Base-by-base conservation (phyloP, 2,113 vertebrate species). In the Gymnocephalus cernua region DNA sequence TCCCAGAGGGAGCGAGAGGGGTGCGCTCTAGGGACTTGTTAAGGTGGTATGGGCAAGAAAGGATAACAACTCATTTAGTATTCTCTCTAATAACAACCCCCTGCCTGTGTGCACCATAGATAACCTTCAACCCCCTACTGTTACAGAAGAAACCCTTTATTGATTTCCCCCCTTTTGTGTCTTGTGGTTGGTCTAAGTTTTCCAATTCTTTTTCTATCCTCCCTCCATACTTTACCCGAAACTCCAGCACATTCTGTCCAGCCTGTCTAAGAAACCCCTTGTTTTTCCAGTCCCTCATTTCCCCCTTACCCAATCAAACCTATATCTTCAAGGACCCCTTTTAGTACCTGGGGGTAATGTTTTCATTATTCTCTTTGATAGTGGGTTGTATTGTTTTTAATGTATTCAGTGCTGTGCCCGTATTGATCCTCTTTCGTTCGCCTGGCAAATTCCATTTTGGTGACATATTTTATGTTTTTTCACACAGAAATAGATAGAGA, bases 21-120 rank as follows among this genome's bases (percentile, higher is more conserved):
- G 41, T 35, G 41, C 38, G 35, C 87, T 76, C 70, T 25, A 6
- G 92, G 91, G 87, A 85, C 90, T 93, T 89, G 86, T 92, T 94
- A 92, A 79, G 76, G 70, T 86, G 67, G 66, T 41, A 21, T 21
- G 44, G 27, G 51, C 9, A 27, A 58, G 61, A 86, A 66, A 67
- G 63, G 38, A 51, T 16, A 23, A 66, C 15, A 29, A 19, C 83
- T 89, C 78, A 90, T 95, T 76, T 77, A 67, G 23, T 86, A 94
- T 95, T 93, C 93, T 84, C 59, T 93, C 62, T 94, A 35, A 91
- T 93, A 71, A 82, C 63, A 73, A 23, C 2, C 23, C 67, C 19
- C 48, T 25, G 23, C 35, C 61, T 59, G 62, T 78, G 71, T 63
- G 19, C 59, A 67, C 44, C 44, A 47, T 71, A 29, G 62, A 80